These are phyloP conservation scores for Amblyraja radiata DNA, from an alignment of 2,797 vertebrate species.

Conservation along the genomic window DNA sequence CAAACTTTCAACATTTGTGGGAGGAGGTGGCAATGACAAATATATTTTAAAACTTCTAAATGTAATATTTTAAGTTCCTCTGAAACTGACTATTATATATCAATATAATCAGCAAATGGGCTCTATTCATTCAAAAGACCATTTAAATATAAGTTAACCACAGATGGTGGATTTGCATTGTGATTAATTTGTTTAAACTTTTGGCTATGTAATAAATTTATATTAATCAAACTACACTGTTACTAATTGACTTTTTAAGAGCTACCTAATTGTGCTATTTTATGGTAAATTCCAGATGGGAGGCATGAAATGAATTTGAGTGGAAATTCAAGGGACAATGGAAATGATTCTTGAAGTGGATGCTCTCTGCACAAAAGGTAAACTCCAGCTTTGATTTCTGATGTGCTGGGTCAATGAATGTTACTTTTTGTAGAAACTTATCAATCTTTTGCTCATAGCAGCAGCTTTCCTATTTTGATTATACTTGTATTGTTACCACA, in stretches of 20 bases:
- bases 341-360: neutral
- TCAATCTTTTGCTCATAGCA: conserved; percentile 24
- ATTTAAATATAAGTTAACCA: neutral
- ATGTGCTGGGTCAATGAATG: neutral
- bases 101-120: neutral
- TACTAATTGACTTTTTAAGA: neutral
- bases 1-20: neutral
- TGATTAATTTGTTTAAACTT: neutral
- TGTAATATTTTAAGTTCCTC: neutral
- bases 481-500: conserved; percentile 74
- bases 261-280: too few species aligned
- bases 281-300: neutral
- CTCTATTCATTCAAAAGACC: neutral
- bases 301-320: neutral
- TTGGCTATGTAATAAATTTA: neutral
- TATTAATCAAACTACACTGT: neutral
- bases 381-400: too few species aligned
- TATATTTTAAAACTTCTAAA: neutral
- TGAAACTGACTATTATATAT: neutral
- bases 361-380: neutral
- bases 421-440: neutral
- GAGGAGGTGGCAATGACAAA: neutral
- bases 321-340: neutral
- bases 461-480: conserved; percentile 61
- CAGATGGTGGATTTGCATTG: neutral